phyloP scores from a whole-genome alignment of 2,888 invertebrate genomes.

The Meteorus colon region DNA sequence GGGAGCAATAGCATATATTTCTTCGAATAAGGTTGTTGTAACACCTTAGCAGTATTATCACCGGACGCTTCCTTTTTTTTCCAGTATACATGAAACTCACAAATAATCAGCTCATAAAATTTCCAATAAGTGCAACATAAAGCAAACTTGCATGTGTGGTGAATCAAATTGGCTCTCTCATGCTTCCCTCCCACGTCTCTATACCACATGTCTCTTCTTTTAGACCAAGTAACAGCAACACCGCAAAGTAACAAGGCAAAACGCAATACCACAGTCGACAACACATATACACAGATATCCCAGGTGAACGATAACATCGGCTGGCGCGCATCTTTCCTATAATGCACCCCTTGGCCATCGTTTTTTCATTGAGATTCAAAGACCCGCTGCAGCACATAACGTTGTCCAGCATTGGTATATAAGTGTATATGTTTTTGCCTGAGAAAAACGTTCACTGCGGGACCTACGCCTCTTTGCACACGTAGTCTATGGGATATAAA shows the following conservation, averaged over 20 bases:
- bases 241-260: slow-evolving; percentile 50
- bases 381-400: slow-evolving; percentile 15
- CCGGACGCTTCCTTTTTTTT: too few relatives aligned
- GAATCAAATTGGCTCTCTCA: slow-evolving; percentile 40
- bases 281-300: slow-evolving; percentile 48
- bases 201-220: slow-evolving; percentile 9
- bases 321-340: slow-evolving; percentile 34
- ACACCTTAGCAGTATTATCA: too few relatives aligned
- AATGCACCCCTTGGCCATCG: slow-evolving; percentile 9
- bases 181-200: slow-evolving; percentile 9
- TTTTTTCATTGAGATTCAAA: neutral
- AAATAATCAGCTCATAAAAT: too few relatives aligned
- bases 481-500: too few relatives aligned
- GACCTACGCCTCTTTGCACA: too few relatives aligned
- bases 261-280: slow-evolving; percentile 63
- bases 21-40: too few relatives aligned
- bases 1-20: too few relatives aligned
- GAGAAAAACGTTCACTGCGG: too few relatives aligned
- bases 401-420: neutral
- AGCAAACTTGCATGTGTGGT: neutral
- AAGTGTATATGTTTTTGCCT: too few relatives aligned
- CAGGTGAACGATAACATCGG: slow-evolving; percentile 65
- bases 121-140: too few relatives aligned
- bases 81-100: too few relatives aligned
- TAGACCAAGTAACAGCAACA: slow-evolving; percentile 49